These are phyloP conservation scores for Caenorhabditis afra DNA, from an alignment of 2,888 invertebrate species.

Conservation along the genomic window DNA sequence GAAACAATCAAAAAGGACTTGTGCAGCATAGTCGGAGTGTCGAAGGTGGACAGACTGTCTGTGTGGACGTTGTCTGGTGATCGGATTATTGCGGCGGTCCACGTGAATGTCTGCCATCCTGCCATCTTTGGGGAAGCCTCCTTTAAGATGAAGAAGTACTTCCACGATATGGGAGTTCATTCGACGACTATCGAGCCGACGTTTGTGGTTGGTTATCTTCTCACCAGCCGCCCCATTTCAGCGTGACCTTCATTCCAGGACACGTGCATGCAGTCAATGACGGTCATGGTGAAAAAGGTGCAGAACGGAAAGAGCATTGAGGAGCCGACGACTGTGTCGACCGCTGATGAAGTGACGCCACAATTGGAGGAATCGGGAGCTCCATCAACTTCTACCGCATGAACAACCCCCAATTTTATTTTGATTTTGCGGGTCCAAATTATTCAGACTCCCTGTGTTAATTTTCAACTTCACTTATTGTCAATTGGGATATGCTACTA, in stretches of 20 bases:
- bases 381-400: too few relatives aligned
- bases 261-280: conserved; percentile 49
- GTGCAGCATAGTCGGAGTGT: conserved; percentile 47
- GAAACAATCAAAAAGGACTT: conserved; percentile 77
- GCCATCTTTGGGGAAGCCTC: conserved; percentile 82
- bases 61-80: conserved; percentile 81
- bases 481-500: too few relatives aligned
- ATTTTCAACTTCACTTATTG: too few relatives aligned
- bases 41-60: conserved; percentile 81
- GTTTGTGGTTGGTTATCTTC: conserved; percentile 70
- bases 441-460: too few relatives aligned
- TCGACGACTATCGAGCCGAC: conserved; percentile 83
- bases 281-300: conserved; percentile 22
- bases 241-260: conserved; percentile 20
- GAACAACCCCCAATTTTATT: too few relatives aligned
- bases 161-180: conserved; percentile 83
- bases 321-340: not conserved
- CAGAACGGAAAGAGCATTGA: conserved; percentile 10
- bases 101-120: conserved; percentile 82
- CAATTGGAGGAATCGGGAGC: not conserved
- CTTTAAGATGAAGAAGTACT: conserved; percentile 81
- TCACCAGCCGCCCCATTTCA: not conserved
- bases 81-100: conserved; percentile 80
- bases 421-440: too few relatives aligned
- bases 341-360: conserved; percentile 7